Conservation (phyloP, 2,797 vertebrate species). For the Leptoclinus maculatus region DNA sequence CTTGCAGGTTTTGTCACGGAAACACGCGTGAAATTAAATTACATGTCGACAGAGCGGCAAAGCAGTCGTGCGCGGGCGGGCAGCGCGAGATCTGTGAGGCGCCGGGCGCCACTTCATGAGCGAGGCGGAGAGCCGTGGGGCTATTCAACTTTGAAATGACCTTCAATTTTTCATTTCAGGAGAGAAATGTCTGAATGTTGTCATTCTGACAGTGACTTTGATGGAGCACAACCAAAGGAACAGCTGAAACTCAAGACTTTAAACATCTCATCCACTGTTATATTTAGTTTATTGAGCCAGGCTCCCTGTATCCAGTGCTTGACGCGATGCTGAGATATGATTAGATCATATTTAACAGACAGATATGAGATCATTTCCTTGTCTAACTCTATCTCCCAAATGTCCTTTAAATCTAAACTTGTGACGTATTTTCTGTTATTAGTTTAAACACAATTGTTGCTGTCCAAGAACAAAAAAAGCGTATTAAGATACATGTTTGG, state of each 20-base stretch:
- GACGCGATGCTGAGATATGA: background rate
- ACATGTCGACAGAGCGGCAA: background rate
- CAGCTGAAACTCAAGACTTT: background rate
- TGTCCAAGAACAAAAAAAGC: background rate
- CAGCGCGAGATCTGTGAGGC: slow-evolving; percentile 18
- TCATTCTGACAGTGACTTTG: slow-evolving; percentile 35
- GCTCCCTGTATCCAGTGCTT: no score
- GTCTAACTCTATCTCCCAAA: background rate
- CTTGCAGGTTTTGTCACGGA: slow-evolving; percentile 39
- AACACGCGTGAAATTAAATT: slow-evolving; percentile 54
- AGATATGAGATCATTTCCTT: background rate
- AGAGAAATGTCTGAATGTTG: slow-evolving; percentile 11
- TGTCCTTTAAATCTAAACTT: background rate
- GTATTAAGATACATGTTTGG: no score
- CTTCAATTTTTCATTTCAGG: slow-evolving; percentile 37
- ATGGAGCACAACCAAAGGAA: background rate
- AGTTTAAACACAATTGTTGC: background rate
- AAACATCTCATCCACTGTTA: background rate
- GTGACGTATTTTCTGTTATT: no score
- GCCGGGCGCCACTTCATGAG: background rate
- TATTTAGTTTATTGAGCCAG: no score
- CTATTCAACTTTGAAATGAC: slow-evolving; percentile 42
- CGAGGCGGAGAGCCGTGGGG: slow-evolving; percentile 1
- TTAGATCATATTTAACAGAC: background rate
- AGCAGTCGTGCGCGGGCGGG: background rate